Base-by-base conservation (phyloP, 2,888 invertebrate species). In the Agrotis segetum region DNA sequence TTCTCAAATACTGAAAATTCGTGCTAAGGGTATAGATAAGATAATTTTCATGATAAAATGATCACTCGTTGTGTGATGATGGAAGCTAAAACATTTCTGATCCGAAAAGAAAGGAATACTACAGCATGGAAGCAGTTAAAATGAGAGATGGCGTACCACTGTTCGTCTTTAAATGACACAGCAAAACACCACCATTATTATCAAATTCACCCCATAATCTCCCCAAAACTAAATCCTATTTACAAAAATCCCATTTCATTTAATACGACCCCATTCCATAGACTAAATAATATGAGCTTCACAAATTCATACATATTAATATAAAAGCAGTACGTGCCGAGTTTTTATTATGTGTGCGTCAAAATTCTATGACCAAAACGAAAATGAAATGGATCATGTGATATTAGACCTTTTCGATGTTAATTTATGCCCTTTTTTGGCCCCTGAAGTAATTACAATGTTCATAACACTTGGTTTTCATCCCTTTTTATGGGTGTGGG, bases 291-390 rank as follows among this genome's bases (percentile, higher is more conserved):
- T 88, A 88, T 85, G 87, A 87, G 84, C 68, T 80, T 83, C 86
- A 87, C 89, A 89, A 90, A 89, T 92, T 91, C 92, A 93, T 93
- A 92, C 91, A 94, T 93, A 93, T 93, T 92, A 92, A 93, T 91
- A 90, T 77, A 75, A 82, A 16, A 67, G 60, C 84, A 75, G 84
- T 87, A 91, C 92, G 93, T 90, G 92, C 84, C 84, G 88, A 74
- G 81, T 92, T 91, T 93, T 93, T 93, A 93, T 92, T 87, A 86
- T 83, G 59, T 83, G 59, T 76, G 83, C 87, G 89, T 91, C 92
- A 92, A 92, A 91, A 88, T 87, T 89, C 84, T 88, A 86, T 88
- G 88, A 87, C 86, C 88, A 88, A 90, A 91, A 92, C 90, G 91
- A 89, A 90, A 90, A 88, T 82, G 90, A 91, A 93, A 92, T 91